Conservation (phyloP, 1,140 invertebrate species). For the Eumaeus atala region DNA sequence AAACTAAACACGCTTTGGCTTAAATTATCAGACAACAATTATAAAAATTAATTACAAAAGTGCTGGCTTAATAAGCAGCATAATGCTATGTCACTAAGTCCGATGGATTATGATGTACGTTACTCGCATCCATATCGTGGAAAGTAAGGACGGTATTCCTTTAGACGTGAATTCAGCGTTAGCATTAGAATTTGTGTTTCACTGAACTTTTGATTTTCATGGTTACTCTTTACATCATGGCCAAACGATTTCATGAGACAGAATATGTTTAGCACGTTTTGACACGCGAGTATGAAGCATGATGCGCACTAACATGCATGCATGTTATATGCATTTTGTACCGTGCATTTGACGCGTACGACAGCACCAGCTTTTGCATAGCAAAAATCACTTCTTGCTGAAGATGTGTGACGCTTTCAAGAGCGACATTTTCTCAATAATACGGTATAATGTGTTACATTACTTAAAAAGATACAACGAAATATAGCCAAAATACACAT, state of each 20-base stretch:
- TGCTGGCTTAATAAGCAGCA: background rate
- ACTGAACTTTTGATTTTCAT: no score
- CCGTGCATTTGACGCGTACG: background rate
- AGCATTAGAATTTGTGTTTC: no score
- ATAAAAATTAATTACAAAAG: background rate
- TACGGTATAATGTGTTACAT: background rate
- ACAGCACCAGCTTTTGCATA: slow-evolving; percentile 4
- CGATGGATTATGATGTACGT: no score
- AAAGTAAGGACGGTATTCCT: no score
- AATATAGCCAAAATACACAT: no score
- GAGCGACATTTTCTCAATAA: background rate
- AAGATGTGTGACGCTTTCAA: slow-evolving; percentile 2
- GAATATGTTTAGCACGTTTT: background rate
- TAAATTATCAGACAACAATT: background rate
- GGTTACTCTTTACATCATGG: no score
- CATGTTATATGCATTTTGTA: background rate
- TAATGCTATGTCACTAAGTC: background rate
- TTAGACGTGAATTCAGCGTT: no score
- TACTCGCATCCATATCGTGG: no score
- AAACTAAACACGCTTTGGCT: slow-evolving; percentile 1
- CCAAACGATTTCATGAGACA: background rate
- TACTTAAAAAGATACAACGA: no score
- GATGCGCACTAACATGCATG: background rate
- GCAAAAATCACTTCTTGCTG: slow-evolving; percentile 1
- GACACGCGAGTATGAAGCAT: background rate